Evolutionary conservation across 2,797 vertebrate genomes (phyloP).

Genomic region (Rhynchotus rufescens): DNA sequence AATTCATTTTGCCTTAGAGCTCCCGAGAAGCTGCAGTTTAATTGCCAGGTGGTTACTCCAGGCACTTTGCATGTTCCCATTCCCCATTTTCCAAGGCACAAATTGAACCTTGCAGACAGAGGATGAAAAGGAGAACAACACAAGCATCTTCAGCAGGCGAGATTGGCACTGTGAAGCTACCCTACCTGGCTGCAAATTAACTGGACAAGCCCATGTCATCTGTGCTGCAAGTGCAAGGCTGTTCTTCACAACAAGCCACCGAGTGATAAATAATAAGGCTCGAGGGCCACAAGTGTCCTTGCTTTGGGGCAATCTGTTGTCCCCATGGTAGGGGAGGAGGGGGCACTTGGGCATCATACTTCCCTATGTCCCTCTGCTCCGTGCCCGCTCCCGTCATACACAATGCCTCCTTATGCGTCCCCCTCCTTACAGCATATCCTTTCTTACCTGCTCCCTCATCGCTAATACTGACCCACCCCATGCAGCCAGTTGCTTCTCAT

Average conservation of each 20-base stretch:
- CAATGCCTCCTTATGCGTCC: background rate
- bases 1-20: slow-evolving; percentile 5
- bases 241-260: background rate
- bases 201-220: background rate
- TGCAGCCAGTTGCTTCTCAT: background rate
- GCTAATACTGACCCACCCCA: accelerated
- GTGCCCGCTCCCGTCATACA: background rate
- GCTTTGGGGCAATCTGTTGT: background rate
- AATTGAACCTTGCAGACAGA: background rate
- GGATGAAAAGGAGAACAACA: background rate
- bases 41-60: slow-evolving; percentile 40
- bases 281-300: background rate
- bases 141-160: background rate
- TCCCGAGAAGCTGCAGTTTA: background rate
- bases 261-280: background rate
- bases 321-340: background rate
- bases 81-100: background rate
- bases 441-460: accelerated
- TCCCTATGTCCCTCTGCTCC: background rate
- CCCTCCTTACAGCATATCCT: background rate
- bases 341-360: background rate
- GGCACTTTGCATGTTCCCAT: slow-evolving; percentile 16
- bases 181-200: background rate
- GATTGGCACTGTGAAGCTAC: background rate
- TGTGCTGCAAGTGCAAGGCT: background rate